Base-by-base conservation (phyloP, 2,888 invertebrate genomes). In the Dinocampus coccinellae region DNA sequence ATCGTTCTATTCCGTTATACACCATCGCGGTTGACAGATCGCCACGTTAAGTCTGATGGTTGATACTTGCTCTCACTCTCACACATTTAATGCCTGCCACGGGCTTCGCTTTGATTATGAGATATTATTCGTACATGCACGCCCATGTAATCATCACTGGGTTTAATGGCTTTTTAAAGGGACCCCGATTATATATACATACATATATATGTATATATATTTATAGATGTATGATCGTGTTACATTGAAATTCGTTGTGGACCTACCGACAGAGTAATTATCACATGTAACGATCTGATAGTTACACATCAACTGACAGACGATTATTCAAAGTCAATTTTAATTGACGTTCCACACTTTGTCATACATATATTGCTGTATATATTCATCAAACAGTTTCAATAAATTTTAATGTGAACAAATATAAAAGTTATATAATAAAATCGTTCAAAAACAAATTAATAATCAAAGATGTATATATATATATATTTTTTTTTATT, bases 41-140 rank as follows among this genome's bases (percentile, higher is more conserved):
- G 83, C 84, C 79, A 77, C 74, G 81, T 82, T 84, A 85, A 85
- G 85, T 85, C 84, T 85, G 84, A 84, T 85, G 84, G 84, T 84
- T 85, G 85, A 87, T 87, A 85, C 82, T 77, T 78, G 78, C 78
- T 73, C 73, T 65, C 63, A 24, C 65, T 16, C 53, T 64, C 20
- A 55, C 60, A 16, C 58, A 62, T 64, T 20, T n/a, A n/a, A 13
- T 62, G 67, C 29, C 80, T 78, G 79, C 80, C 77, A 81, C 80
- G 79, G 81, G 82, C 85, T 82, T 86, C 84, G 81, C 82, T 86
- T 86, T 86, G 84, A 86, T 87, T 86, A 85, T 80, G 79, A 84
- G 81, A 83, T 82, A 85, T 85, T 84, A 84, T 86, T 83, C 74
- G 79, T 77, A 79, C 57, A 84, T 84, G 55, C 84, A 84, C 84